Conservation (phyloP, 2,797 vertebrate species). For the Euthynnus affinis region DNA sequence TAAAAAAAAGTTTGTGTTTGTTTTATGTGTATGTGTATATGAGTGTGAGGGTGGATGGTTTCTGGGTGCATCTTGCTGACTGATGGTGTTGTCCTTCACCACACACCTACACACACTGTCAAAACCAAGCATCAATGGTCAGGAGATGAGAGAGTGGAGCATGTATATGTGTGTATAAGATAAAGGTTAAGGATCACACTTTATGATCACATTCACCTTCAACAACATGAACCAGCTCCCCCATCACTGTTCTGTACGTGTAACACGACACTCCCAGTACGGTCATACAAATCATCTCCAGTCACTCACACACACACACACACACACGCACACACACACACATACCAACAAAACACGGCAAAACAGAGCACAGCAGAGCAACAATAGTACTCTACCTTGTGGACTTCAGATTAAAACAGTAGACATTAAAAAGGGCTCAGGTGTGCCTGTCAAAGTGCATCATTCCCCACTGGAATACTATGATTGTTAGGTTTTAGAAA, state of each 20-base stretch:
- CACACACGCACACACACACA: slow-evolving; percentile 16
- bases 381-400: slow-evolving; percentile 49
- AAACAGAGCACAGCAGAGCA: slow-evolving; percentile 31
- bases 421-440: slow-evolving; percentile 55
- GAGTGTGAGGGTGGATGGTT: slow-evolving; percentile 59
- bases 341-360: slow-evolving; percentile 27
- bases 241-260: slow-evolving; percentile 26
- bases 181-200: slow-evolving; percentile 73
- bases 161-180: slow-evolving; percentile 52
- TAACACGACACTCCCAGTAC: slow-evolving; percentile 24
- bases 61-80: slow-evolving; percentile 68
- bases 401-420: slow-evolving; percentile 55
- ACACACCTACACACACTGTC: slow-evolving; percentile 81
- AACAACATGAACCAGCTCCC: slow-evolving; percentile 41
- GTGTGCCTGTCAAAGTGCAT: slow-evolving; percentile 45
- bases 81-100: slow-evolving; percentile 83
- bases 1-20: slow-evolving; percentile 48
- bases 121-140: slow-evolving; percentile 72
- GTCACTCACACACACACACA: slow-evolving; percentile 16
- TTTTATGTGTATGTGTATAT: slow-evolving; percentile 41
- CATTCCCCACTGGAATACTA: slow-evolving; percentile 30
- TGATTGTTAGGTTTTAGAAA: slow-evolving; percentile 33
- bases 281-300: slow-evolving; percentile 55
- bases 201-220: slow-evolving; percentile 78
- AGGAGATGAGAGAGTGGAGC: slow-evolving; percentile 65